Evolutionary conservation across 2,888 invertebrate species (phyloP).

Genomic region (Eilema griseolum): DNA sequence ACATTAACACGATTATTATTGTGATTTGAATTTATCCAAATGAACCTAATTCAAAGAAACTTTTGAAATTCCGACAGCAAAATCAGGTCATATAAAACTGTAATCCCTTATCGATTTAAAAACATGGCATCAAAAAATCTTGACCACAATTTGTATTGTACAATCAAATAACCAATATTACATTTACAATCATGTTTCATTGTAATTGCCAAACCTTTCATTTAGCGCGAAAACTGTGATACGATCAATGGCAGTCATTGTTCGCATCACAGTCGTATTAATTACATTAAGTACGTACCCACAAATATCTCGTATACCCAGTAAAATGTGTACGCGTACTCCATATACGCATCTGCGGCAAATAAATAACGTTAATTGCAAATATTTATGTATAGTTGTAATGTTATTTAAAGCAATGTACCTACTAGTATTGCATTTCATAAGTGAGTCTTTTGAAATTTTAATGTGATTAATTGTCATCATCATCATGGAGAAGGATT

Average conservation of each 20-base stretch:
- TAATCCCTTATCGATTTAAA: neutral
- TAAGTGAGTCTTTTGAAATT: neutral
- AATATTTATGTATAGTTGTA: neutral
- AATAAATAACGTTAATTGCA: slow-evolving; percentile 16
- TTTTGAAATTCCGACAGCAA: neutral
- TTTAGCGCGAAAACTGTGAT: neutral
- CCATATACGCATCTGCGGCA: slow-evolving; percentile 68
- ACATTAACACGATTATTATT: too few relatives aligned
- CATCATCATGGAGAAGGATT: too few relatives aligned
- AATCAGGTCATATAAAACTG: neutral
- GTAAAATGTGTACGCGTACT: slow-evolving; percentile 73
- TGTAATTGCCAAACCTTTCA: neutral
- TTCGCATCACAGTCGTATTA: slow-evolving; percentile 19
- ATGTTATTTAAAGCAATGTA: slow-evolving; percentile 3
- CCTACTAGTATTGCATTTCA: neutral
- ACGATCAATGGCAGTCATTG: neutral
- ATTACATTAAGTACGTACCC: slow-evolving; percentile 61
- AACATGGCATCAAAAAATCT: neutral
- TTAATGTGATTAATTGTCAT: neutral
- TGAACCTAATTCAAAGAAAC: too few relatives aligned
- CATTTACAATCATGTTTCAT: neutral
- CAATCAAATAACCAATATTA: neutral
- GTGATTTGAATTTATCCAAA: too few relatives aligned
- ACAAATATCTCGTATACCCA: slow-evolving; percentile 79
- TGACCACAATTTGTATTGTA: neutral